Evolutionary conservation across 2,113 vertebrate species (phyloP).

Genomic region (Syngnathus typhle): DNA sequence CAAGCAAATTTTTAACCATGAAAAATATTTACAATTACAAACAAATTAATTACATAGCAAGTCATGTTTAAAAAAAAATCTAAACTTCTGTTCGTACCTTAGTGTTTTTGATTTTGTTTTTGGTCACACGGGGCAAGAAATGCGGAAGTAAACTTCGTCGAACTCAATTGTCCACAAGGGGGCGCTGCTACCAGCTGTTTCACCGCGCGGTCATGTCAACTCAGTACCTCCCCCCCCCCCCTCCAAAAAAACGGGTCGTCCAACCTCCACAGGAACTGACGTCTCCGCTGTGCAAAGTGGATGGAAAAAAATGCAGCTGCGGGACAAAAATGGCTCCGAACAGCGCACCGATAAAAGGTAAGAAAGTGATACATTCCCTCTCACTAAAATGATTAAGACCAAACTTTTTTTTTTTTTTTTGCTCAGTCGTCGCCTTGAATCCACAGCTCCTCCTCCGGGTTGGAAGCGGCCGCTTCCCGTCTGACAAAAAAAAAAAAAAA

Average conservation of each 20-base stretch:
- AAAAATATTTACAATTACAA: background rate
- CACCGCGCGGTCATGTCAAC: background rate
- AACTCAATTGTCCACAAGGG: conserved; percentile 12
- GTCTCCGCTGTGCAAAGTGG: conserved; percentile 58
- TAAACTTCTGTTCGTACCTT: background rate
- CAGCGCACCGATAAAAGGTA: conserved; percentile 64
- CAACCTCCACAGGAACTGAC: conserved; percentile 72
- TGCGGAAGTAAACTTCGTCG: background rate
- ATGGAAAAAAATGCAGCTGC: conserved; percentile 69
- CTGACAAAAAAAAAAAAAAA: background rate
- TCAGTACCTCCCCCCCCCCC: background rate
- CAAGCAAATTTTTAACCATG: background rate
- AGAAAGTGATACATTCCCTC: conserved; percentile 30
- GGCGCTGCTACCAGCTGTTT: conserved; percentile 27
- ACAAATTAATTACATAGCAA: background rate
- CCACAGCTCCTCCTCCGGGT: background rate
- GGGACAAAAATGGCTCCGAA: conserved; percentile 71
- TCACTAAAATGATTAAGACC: background rate
- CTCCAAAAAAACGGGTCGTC: conserved; percentile 18
- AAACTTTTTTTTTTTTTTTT: conserved; percentile 26
- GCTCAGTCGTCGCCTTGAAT: background rate
- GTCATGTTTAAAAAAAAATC: background rate
- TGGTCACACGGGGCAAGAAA: background rate
- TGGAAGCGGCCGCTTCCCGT: background rate
- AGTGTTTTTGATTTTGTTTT: background rate